A percentile compares a stretch with the other conserved stretches of the same genome.
phyloP scores from a whole-genome alignment of 2,113 vertebrate species.

The Ageneiosus marmoratus region DNA sequence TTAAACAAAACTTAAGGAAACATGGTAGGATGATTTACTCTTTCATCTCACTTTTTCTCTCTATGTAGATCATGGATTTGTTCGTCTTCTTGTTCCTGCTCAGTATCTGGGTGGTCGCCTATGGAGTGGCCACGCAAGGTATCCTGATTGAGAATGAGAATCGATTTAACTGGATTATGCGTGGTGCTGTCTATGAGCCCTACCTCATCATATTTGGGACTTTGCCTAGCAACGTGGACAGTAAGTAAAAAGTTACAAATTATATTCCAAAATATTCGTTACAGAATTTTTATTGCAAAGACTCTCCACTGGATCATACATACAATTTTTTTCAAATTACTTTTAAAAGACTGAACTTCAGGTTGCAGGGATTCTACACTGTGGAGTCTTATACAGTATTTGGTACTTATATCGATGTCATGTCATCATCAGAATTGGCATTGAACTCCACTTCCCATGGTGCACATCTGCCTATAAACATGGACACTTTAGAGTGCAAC shows the following conservation, averaged over 20 bases:
- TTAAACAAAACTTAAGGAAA: neutral
- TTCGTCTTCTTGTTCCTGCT: slow-evolving; percentile 98
- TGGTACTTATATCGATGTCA: neutral
- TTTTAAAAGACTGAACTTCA: neutral
- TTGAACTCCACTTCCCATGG: neutral
- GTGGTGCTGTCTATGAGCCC: slow-evolving; percentile 89
- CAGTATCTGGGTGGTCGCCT: slow-evolving; percentile 95
- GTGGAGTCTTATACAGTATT: neutral
- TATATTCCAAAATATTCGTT: neutral
- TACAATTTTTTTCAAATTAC: neutral
- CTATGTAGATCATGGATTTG: slow-evolving; percentile 91
- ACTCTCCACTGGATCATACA: neutral
- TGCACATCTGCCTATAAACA: neutral
- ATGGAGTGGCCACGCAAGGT: slow-evolving; percentile 93
- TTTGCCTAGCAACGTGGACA: slow-evolving; percentile 84
- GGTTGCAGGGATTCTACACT: neutral
- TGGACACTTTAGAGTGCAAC: neutral
- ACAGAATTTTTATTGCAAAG: neutral
- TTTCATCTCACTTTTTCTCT: neutral
- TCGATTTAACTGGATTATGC: slow-evolving; percentile 87
- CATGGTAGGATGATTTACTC: neutral
- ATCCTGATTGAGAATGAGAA: slow-evolving; percentile 93
- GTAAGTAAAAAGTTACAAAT: slow-evolving; percentile 65
- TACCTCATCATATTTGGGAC: slow-evolving; percentile 93
- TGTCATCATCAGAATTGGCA: neutral